Conservation (phyloP, 2,888 invertebrate genomes). For the Acronicta alni region DNA sequence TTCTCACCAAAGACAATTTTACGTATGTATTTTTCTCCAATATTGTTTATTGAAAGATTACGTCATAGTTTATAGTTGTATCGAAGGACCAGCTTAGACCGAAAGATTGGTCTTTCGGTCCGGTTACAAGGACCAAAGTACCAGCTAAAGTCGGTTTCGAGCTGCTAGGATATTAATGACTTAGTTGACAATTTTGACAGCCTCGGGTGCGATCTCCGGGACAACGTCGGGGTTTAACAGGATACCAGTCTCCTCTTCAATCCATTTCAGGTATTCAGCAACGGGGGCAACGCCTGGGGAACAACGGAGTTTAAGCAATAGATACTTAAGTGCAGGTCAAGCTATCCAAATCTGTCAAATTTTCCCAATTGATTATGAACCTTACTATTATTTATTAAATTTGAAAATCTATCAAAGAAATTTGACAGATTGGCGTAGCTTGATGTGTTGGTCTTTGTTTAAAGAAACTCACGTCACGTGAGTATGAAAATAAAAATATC, state of each 20-base stretch:
- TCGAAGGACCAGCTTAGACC: not conserved
- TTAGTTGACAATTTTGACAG: conserved; percentile 50
- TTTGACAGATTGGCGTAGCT: too few relatives aligned
- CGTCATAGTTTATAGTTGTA: not conserved
- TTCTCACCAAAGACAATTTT: conserved; percentile 15
- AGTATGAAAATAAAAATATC: too few relatives aligned
- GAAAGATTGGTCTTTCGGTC: conserved; percentile 1
- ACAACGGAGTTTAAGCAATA: not conserved
- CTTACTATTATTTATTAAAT: too few relatives aligned
- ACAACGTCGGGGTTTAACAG: conserved; percentile 4
- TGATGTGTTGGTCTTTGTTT: too few relatives aligned
- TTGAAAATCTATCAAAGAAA: too few relatives aligned
- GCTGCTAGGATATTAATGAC: conserved; percentile 12
- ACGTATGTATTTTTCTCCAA: not conserved
- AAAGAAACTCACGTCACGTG: too few relatives aligned
- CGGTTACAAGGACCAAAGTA: conserved; percentile 5
- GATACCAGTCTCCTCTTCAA: conserved; percentile 53
- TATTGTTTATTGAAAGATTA: too few relatives aligned
- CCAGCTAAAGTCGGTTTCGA: conserved; percentile 8
- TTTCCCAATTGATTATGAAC: too few relatives aligned
- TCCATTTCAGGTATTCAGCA: conserved; percentile 61
- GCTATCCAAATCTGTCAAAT: too few relatives aligned
- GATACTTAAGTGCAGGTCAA: too few relatives aligned
- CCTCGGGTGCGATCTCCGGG: conserved; percentile 16
- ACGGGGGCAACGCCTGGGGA: conserved; percentile 5